Percentiles rank a stretch among this genome's conserved stretches.
Conservation (phyloP, 2,113 vertebrate species). For the Procavia capensis region DNA sequence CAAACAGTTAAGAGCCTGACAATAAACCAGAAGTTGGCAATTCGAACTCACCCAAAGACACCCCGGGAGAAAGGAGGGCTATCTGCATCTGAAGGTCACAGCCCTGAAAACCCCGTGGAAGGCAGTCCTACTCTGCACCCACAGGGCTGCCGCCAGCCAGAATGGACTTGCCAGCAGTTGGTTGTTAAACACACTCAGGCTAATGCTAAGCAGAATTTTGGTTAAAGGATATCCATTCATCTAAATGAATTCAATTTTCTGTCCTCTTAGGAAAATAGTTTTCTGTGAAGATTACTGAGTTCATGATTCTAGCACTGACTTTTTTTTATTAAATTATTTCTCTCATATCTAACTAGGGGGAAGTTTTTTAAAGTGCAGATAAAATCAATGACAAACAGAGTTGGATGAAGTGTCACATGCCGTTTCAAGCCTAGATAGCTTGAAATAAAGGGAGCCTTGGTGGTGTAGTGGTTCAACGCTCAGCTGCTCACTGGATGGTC, state of each 20-base stretch:
- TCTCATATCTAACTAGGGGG: slow-evolving; percentile 16
- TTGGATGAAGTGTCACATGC: background rate
- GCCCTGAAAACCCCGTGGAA: background rate
- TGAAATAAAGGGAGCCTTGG: background rate
- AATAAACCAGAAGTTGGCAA: background rate
- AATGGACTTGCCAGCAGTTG: too few species aligned
- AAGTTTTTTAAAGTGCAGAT: background rate
- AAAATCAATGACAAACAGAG: slow-evolving; percentile 21
- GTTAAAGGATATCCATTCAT: slow-evolving; percentile 52
- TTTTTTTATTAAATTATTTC: slow-evolving; percentile 13
- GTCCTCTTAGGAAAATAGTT: slow-evolving; percentile 30
- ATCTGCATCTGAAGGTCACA: background rate
- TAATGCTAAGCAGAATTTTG: slow-evolving; percentile 51
- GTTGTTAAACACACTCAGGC: slow-evolving; percentile 11
- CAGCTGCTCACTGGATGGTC: too few species aligned
- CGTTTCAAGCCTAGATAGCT: background rate
- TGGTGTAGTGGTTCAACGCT: too few species aligned
- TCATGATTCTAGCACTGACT: slow-evolving; percentile 25
- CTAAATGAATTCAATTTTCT: slow-evolving; percentile 29
- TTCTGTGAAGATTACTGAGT: slow-evolving; percentile 19
- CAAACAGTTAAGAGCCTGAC: background rate
- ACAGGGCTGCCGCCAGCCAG: too few species aligned
- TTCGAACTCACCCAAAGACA: background rate
- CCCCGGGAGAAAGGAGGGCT: background rate
- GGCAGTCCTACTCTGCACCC: background rate